Percentiles rank a stretch among this genome's conserved stretches.
Conservation (phyloP, 2,888 invertebrate species). For the Oithona nana region DNA sequence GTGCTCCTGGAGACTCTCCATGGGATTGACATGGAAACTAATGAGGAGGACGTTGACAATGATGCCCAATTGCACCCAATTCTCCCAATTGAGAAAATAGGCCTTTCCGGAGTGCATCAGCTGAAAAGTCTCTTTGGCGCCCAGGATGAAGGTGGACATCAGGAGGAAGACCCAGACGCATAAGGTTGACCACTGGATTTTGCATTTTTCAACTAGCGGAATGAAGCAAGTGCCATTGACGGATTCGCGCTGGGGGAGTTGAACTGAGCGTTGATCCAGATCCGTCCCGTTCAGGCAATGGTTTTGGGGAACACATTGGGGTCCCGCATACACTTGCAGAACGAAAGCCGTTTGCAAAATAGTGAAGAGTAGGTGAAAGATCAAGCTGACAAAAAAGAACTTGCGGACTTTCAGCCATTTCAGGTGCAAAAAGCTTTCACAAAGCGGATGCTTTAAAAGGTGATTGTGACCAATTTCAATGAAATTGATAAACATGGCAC, state of each 20-base stretch:
- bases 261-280: background rate
- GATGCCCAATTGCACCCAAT: constrained; percentile 61
- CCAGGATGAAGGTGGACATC: constrained; percentile 21
- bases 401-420: constrained; percentile 66
- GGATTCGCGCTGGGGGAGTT: constrained; percentile 9
- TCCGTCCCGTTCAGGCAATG: constrained; percentile 2
- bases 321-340: constrained; percentile 1
- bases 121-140: constrained; percentile 45
- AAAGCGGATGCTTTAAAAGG: constrained; percentile 59
- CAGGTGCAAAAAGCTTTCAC: constrained; percentile 59
- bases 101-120: constrained; percentile 47
- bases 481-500: constrained; percentile 46
- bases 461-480: constrained; percentile 61
- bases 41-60: constrained; percentile 47
- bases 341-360: constrained; percentile 19
- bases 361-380: constrained; percentile 38
- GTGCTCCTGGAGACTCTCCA: constrained; percentile 2
- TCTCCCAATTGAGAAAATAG: constrained; percentile 64
- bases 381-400: constrained; percentile 55
- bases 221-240: constrained; percentile 4
- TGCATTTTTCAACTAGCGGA: constrained; percentile 4
- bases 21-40: constrained; percentile 16
- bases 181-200: background rate
- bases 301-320: constrained; percentile 5
- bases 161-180: constrained; percentile 14